Conservation (phyloP, 37 sponge, comb jelly and placozoan genomes). For the Oopsacas minuta region DNA sequence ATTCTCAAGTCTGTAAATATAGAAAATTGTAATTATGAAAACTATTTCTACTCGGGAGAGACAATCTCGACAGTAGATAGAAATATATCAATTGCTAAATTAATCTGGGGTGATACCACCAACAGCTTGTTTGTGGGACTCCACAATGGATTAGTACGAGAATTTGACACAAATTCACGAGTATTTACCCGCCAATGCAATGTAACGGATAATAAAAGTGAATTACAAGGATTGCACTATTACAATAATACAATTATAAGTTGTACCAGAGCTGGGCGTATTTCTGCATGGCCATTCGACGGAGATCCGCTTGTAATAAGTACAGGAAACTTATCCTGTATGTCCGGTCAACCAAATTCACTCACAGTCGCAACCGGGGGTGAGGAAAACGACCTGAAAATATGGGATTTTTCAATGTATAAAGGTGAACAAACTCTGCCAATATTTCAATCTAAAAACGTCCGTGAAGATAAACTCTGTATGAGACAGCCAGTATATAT, state of each 20-base stretch:
- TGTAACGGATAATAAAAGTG: constrained; percentile 11
- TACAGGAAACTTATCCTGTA: not conserved
- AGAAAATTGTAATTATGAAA: not conserved
- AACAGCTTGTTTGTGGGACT: not conserved
- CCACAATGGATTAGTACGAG: not conserved
- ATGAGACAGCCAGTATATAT: not conserved
- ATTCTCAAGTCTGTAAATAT: not conserved
- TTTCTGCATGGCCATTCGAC: not conserved
- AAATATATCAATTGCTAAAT: not conserved
- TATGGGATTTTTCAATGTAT: not conserved
- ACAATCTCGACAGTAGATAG: not conserved
- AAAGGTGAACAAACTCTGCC: not conserved
- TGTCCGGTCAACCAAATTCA: not conserved
- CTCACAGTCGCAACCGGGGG: not conserved
- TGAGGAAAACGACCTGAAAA: constrained; percentile 6
- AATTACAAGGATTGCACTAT: not conserved
- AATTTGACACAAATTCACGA: not conserved
- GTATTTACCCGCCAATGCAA: not conserved
- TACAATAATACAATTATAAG: not conserved
- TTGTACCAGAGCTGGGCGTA: not conserved
- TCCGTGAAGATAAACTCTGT: not conserved
- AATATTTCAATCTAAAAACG: not conserved
- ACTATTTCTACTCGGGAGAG: not conserved
- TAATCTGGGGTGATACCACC: not conserved
- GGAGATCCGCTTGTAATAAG: not conserved